Evolutionary conservation across 2,113 vertebrate genomes (phyloP), one percentile per base, ranked within the genome.

Genomic region (Gallinago undulata): DNA sequence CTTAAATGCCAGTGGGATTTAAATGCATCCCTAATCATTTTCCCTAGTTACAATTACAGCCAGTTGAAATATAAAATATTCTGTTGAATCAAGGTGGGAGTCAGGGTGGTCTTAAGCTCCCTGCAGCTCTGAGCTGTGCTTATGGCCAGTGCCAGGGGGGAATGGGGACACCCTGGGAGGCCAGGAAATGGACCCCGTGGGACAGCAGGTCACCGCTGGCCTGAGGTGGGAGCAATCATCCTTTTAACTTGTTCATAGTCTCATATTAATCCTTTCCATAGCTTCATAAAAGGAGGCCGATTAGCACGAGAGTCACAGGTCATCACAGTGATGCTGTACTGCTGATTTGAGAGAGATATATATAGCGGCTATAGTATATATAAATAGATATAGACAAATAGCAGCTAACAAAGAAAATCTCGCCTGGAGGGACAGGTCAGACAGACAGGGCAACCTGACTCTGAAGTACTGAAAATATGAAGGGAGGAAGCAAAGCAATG

Each of bases 181-280:
- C 13, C 0, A 0, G 13, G 25, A 75, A 47, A 69, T 8, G 30
- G 19, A 16, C 21, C 27, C n/a, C 1, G 1, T 1, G 1, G 27
- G 62, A 24, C 18, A 55, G 23, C 0, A 1, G 35, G 24, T 79
- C 45, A 39, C 39, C 1, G 2, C 19, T 55, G 47, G n/a, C 66
- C 25, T 72, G 41, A 60, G 56, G 9, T 2, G 4, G n/a, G 28
- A 76, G 21, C 13, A 55, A 48, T 19, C 16, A 27, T 53, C 23
- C 27, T 57, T 48, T 63, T 43, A 73, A 43, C 11, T 68, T 11
- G 41, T 35, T 41, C 15, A n/a, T 6, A 22, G 47, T 18, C 33
- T 57, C 33, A 9, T 53, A 25, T 88, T 53, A 68, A 47, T 57
- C 5, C 6, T 85, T 85, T 43, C 70, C 1, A 1, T 43, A 18